Evolutionary conservation across 2,888 invertebrate species (phyloP).

Genomic region (Orthosia cruda): DNA sequence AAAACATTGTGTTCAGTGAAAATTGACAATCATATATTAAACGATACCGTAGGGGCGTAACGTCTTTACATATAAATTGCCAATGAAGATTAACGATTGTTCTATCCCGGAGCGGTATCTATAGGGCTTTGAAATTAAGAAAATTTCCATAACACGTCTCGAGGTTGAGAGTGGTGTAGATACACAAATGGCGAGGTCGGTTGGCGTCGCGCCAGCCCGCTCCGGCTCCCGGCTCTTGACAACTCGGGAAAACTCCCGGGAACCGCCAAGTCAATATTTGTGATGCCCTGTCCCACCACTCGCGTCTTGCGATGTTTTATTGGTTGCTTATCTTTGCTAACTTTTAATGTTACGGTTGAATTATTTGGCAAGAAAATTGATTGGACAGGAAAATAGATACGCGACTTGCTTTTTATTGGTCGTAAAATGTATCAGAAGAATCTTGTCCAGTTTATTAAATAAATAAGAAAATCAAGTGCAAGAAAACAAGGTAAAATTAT

Average conservation of each 20-base stretch:
- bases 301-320: conserved; percentile 80
- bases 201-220: conserved; percentile 76
- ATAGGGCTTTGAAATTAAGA: conserved; percentile 59
- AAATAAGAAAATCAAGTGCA: not conserved
- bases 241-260: conserved; percentile 74
- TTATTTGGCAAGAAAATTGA: conserved; percentile 32
- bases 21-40: conserved; percentile 22
- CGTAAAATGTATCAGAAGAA: not conserved
- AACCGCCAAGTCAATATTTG: conserved; percentile 88
- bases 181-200: conserved; percentile 70
- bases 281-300: conserved; percentile 82
- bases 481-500: not conserved
- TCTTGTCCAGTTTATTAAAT: not conserved
- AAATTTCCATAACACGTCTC: conserved; percentile 66
- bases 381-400: conserved; percentile 7
- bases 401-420: not conserved
- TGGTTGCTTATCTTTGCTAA: conserved; percentile 73
- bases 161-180: conserved; percentile 63
- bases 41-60: conserved; percentile 8
- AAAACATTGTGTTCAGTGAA: conserved; percentile 4
- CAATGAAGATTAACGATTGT: conserved; percentile 51
- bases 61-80: conserved; percentile 58
- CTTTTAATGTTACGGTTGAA: conserved; percentile 66
- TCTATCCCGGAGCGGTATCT: conserved; percentile 36
- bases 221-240: conserved; percentile 52